Conservation (phyloP, 2,888 invertebrate genomes). For the Torymus aiolomorphi region DNA sequence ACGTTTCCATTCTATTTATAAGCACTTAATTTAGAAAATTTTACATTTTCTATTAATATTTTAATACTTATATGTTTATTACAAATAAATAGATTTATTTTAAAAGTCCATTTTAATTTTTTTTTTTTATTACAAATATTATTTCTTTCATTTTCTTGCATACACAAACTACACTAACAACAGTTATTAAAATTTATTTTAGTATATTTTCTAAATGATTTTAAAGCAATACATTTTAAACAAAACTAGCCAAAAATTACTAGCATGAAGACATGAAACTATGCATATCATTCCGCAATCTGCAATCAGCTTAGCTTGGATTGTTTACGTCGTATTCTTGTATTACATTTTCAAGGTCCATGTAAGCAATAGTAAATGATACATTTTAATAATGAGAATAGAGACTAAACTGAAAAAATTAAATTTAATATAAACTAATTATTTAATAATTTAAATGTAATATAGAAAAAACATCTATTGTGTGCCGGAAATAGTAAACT, state of each 20-base stretch:
- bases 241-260: too few relatives aligned
- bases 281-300: too few relatives aligned
- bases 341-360: too few relatives aligned
- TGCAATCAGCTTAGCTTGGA: too few relatives aligned
- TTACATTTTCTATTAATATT: constrained; percentile 46
- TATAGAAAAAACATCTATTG: neutral
- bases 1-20: constrained; percentile 38
- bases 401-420: too few relatives aligned
- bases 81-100: constrained; percentile 44
- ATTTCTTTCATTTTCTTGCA: constrained; percentile 1
- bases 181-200: neutral
- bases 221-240: too few relatives aligned
- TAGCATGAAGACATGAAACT: too few relatives aligned
- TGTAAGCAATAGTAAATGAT: too few relatives aligned
- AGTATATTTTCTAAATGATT: too few relatives aligned
- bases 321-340: too few relatives aligned
- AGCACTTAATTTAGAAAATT: constrained; percentile 32
- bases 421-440: too few relatives aligned
- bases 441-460: neutral
- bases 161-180: neutral
- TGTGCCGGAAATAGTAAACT: neutral
- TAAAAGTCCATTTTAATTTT: constrained; percentile 15
- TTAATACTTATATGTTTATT: constrained; percentile 38
- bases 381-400: too few relatives aligned
- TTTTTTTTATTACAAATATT: neutral